Base-by-base conservation (phyloP, 2,888 invertebrate species). In the Cheilosia urbana region DNA sequence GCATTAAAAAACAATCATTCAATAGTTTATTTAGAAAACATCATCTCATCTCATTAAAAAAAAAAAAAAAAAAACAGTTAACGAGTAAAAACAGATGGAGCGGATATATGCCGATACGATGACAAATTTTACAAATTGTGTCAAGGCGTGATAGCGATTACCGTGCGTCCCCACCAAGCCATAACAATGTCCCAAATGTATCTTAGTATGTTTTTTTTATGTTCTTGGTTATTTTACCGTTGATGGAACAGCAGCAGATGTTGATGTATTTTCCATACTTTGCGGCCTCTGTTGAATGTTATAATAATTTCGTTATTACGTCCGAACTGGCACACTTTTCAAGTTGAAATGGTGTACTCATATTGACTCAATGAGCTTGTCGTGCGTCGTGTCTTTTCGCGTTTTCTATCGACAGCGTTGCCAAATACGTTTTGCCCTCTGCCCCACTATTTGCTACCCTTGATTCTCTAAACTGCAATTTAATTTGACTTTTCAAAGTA, bases 21-120 rank as follows among this genome's bases (percentile, higher is more conserved):
- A 42, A 65, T 51, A 9, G 37, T 19, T 1, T 24, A 24, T 11
- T 30, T 45, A 2, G 40, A 37, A 58, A 45, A 53, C 17, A 53
- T 19, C 73, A 73, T 79, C 58, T 65, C 73, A 53, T 66, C 53
- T 66, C 53, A 66, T 66, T 53, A 53, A 24, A 66, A 11, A 82
- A 69, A 71, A 53, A 37, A 15, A 76, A 69, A 76, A 53, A 49
- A 57, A 62, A 66, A 68, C 60, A 57, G n/a, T 58, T 17, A 76
- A 57, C 34, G 60, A 30, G 24, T 19, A 11, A 17, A 57, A 57
- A 57, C 57, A 57, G 37, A 58, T 24, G 24, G 21, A 51, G 51
- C 24, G 15, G 24, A 24, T 51, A 2, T 21, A 13, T 49, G 21
- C 11, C 21, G 49, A 17, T 19, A 49, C 49, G 49, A 45, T n/a